These are phyloP conservation scores for Scomber colias DNA, from an alignment of 2,113 vertebrate species.

Conservation along the genomic window DNA sequence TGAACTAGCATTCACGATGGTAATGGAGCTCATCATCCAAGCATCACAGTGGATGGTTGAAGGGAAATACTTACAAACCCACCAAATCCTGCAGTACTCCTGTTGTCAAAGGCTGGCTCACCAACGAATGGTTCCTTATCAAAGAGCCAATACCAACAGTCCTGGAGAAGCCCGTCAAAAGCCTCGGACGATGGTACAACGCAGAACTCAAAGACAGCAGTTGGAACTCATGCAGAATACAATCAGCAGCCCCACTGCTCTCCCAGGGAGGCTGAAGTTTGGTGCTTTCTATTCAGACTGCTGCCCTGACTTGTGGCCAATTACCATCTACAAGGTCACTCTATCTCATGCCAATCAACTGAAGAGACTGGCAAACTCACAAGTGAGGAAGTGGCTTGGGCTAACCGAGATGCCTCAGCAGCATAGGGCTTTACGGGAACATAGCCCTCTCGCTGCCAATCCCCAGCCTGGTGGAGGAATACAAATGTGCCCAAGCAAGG, in stretches of 20 bases:
- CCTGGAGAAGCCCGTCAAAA: conserved; percentile 13
- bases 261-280: not conserved
- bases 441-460: conserved; percentile 5
- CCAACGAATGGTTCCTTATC: not conserved
- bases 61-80: not conserved
- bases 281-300: not conserved
- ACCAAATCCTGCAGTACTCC: no score
- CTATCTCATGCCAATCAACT: not conserved
- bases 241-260: conserved; percentile 2
- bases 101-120: no score
- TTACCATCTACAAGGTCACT: conserved; percentile 3
- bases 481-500: no score
- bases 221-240: conserved; percentile 13
- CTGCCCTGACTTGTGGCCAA: conserved; percentile 7
- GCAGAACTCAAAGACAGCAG: conserved; percentile 14
- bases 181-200: conserved; percentile 3
- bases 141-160: not conserved
- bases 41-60: not conserved
- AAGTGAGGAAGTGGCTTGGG: conserved; percentile 15
- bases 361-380: not conserved
- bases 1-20: not conserved
- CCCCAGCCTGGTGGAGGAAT: no score
- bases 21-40: not conserved
- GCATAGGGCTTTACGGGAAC: not conserved
- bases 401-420: conserved; percentile 5